phyloP scores from a whole-genome alignment of 2,113 vertebrate species.

The Oplegnathus fasciatus region DNA sequence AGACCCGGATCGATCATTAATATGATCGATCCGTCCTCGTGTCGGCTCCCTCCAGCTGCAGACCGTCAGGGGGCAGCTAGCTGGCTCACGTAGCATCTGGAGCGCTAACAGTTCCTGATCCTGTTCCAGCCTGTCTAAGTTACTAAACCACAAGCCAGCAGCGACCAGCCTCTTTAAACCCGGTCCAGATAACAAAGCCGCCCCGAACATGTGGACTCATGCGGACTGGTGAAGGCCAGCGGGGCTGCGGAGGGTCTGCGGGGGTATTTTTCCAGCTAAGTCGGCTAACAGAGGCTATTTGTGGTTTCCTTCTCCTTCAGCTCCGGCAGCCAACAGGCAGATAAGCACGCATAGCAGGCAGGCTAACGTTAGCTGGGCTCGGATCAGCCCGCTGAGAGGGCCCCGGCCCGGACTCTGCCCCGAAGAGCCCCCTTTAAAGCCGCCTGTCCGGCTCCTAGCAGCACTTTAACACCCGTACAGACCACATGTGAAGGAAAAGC shows the following conservation, averaged over 20 bases:
- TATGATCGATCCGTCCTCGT: too few species aligned
- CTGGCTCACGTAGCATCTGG: too few species aligned
- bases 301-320: not conserved
- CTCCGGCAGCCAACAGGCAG: not conserved
- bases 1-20: too few species aligned
- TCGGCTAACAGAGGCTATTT: conserved; percentile 10
- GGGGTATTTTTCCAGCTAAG: conserved; percentile 2
- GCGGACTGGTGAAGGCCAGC: not conserved
- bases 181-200: not conserved
- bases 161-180: too few species aligned
- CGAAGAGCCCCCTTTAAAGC: conserved; percentile 27
- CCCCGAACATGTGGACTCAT: rapidly evolving
- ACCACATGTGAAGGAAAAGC: not conserved
- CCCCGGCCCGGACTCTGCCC: conserved; percentile 30
- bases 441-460: not conserved
- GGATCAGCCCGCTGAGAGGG: conserved; percentile 35
- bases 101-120: too few species aligned
- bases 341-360: conserved; percentile 36
- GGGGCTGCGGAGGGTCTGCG: rapidly evolving
- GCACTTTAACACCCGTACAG: not conserved
- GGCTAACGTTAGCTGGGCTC: conserved; percentile 69
- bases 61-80: too few species aligned
- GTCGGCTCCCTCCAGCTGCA: too few species aligned
- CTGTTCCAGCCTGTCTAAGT: too few species aligned
- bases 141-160: too few species aligned